Evolutionary conservation across 2,113 vertebrate genomes (phyloP).

Genomic region (rat (Rattus norvegicus)): GRCr8 NC_086039.1:64371001-64371500

Average conservation of each 20-base stretch:
- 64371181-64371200: neutral
- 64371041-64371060: neutral
- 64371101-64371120: neutral
- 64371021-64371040: constrained; percentile 19
- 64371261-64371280: neutral
- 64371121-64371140: neutral
- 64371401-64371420: neutral
- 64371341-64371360: neutral
- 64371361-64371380: neutral
- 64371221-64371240: neutral
- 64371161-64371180: neutral
- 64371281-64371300: neutral
- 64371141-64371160: neutral
- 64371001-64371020: neutral
- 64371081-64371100: neutral
- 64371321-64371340: neutral
- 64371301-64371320: neutral
- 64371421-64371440: neutral
- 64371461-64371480: neutral
- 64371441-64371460: neutral
- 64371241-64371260: neutral
- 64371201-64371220: neutral
- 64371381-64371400: neutral
- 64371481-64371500: neutral
- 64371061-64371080: neutral